These are phyloP conservation scores for Ateles fusciceps DNA, from an alignment of 2,797 vertebrate genomes.

Conservation along the genomic window DNA sequence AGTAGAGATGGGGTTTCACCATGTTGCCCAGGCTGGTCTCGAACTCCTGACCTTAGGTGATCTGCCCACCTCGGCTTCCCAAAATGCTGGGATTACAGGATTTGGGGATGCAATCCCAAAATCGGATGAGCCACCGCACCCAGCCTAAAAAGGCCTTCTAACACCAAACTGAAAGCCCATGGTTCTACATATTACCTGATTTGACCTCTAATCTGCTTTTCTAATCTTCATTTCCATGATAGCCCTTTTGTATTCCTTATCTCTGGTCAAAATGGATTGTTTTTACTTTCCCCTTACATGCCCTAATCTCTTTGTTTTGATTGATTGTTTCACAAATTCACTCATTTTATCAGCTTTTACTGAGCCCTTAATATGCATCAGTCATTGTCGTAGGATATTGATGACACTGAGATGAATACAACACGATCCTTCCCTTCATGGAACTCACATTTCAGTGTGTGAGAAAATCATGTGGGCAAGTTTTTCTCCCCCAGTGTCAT, in stretches of 20 bases:
- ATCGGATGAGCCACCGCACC: neutral
- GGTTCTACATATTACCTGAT: neutral
- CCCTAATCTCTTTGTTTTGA: neutral
- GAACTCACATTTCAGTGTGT: neutral
- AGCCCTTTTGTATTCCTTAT: neutral
- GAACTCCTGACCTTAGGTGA: neutral
- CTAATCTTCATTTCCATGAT: neutral
- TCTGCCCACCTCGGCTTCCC: accelerated
- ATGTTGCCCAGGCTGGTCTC: neutral
- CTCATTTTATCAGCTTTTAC: neutral
- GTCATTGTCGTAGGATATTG: neutral
- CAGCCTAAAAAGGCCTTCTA: neutral
- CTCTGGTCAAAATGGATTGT: neutral
- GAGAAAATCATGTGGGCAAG: neutral
- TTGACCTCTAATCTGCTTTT: slow-evolving; percentile 1
- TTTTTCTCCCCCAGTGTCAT: slow-evolving; percentile 15
- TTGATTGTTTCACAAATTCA: neutral
- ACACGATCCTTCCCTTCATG: neutral
- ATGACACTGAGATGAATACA: neutral
- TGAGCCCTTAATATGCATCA: neutral
- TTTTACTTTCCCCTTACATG: neutral
- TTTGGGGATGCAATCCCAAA: too few relatives aligned
- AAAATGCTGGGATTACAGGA: neutral
- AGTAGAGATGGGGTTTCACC: neutral
- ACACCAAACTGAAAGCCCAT: neutral